Base-by-base conservation (phyloP, 2,113 vertebrate species). In the Pelobates fuscus region DNA sequence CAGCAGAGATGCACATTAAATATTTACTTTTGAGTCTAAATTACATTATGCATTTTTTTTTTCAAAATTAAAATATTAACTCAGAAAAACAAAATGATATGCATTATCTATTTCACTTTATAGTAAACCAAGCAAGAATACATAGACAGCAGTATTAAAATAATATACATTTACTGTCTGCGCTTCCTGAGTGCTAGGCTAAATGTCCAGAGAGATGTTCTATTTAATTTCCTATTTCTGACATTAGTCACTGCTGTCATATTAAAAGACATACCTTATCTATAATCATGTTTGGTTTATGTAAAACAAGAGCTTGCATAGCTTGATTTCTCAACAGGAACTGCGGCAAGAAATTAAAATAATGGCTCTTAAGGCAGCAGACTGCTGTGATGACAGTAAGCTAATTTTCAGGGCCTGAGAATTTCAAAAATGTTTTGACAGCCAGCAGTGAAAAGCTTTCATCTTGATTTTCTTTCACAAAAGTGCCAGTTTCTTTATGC, bases 341-440 rank as follows among this genome's bases (percentile, higher is more conserved):
- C 27, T 77, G 46, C 29, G 76, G 26, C 57, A 81, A 82, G 67
- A 82, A 86, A 87, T 87, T 84, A 87, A 87, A 89, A 87, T 83
- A 86, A 88, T 83, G 66, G 77, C 26, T 83, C 59, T 81, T 80
- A 75, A 37, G 69, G 71, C 60, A 85, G 67, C 79, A 88, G 78
- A 83, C 74, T 89, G 68, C 78, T 88, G 78, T 78, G 75, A 87
- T 86, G 84, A 87, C 79, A 88, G 82, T 81, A 83, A 86, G 80
- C 32, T 87, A 82, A 86, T 88, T 90, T 88, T 72, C 80, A 66
- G 54, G 69, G 55, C 24, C 73, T 82, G 74, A 84, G 78, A 86
- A 84, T 80, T 88, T 78, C 8, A 84, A 86, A 86, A 89, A 81
- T 85, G 82, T 90, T 90, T 89, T 88, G 86, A 90, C 86, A 90